phyloP scores from a whole-genome alignment of 2,797 vertebrate genomes.

The Hippoglossus hippoglossus region DNA sequence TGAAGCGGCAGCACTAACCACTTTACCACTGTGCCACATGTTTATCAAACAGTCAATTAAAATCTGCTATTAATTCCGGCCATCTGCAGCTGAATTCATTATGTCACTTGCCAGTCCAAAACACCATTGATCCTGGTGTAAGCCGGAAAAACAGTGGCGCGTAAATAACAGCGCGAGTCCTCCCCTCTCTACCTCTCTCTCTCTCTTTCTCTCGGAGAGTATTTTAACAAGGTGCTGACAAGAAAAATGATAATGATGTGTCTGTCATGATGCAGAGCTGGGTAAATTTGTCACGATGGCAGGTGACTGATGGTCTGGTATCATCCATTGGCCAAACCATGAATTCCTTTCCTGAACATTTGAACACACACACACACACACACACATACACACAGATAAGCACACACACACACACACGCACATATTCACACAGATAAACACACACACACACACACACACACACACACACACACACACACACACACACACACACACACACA shows the following conservation, averaged over 20 bases:
- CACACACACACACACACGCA: neutral
- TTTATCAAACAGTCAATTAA: conserved; percentile 16
- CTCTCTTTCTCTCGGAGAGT: conserved; percentile 56
- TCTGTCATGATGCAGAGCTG: conserved; percentile 74
- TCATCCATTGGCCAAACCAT: conserved; percentile 65
- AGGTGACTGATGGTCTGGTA: conserved; percentile 77
- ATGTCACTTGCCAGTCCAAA: conserved; percentile 37
- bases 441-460: conserved; percentile 8
- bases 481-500: conserved; percentile 10
- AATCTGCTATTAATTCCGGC: conserved; percentile 18
- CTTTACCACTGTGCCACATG: neutral
- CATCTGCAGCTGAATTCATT: neutral
- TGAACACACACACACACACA: conserved; percentile 11
- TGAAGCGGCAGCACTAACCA: neutral
- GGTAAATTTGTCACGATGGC: conserved; percentile 77
- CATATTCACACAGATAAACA: conserved; percentile 11
- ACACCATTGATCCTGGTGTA: conserved; percentile 16
- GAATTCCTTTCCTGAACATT: conserved; percentile 64
- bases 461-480: conserved; percentile 6
- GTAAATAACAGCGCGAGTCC: conserved; percentile 38
- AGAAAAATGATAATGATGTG: conserved; percentile 86
- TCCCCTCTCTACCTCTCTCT: conserved; percentile 19
- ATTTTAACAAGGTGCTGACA: conserved; percentile 80
- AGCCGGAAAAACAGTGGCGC: conserved; percentile 36
- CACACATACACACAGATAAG: conserved; percentile 17